Evolutionary conservation across 2,888 invertebrate species (phyloP), one percentile per base, ranked within the genome.

Genomic region (Parnassius glacialis): DNA sequence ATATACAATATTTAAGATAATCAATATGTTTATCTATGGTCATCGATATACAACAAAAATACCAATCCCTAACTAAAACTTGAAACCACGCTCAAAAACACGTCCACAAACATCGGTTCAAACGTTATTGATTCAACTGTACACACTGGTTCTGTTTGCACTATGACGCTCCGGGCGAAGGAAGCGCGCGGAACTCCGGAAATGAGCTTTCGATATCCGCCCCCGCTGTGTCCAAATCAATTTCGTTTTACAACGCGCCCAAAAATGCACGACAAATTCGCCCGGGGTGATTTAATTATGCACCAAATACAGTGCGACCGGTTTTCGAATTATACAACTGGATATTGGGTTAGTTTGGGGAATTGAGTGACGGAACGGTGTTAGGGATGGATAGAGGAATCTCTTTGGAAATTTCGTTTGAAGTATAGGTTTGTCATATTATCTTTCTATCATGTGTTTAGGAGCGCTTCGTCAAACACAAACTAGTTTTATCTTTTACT

Each of bases 161-260:
- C 45, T 47, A 9, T 20, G 47, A 13, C 41, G 47, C 20, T n/a
- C 47, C 45, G 47, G 12, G 45, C n/a, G 47, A 20, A 47, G 56
- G 25, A 20, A 34, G 47, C 56, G 13, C 45, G 16, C 45, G 10
- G 48, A 55, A 44, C 55, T 45, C 55, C 48, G 87, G 87, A 87
- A 87, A 85, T 48, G 48, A 48, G 48, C 48, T 48, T 48, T 48
- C 48, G 48, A 48, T 48, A 48, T 48, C 78, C 69, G 65, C 63
- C 57, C 59, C 75, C 79, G 81, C 80, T 82, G 81, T 85, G 41
- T 83, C 83, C 83, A 78, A 87, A 86, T 86, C 87, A 85, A 87
- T 87, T 83, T 81, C 76, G 77, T 79, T 79, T 81, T 80, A 80
- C 78, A 73, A 69, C 70, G 67, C 67, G 73, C 73, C 48, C 13